These are phyloP conservation scores for Cynocephalus volans DNA, from an alignment of 2,113 vertebrate genomes.

Conservation along the genomic window DNA sequence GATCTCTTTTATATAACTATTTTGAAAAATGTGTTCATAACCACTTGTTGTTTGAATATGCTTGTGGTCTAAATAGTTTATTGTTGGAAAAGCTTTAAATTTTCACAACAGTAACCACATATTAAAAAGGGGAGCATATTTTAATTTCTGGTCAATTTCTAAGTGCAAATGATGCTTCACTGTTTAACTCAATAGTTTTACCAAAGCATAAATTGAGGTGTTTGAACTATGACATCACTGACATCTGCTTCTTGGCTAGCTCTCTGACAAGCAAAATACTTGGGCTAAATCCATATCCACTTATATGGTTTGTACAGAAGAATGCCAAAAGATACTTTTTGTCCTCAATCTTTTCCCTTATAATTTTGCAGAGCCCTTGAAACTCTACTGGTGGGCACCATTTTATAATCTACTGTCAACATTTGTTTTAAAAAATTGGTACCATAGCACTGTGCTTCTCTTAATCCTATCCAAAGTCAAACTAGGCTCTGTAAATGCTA, in stretches of 20 bases:
- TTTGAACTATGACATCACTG: not conserved
- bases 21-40: conserved; percentile 45
- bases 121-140: not conserved
- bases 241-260: conserved; percentile 16
- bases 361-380: not conserved
- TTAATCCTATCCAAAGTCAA: not conserved
- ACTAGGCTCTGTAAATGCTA: not conserved
- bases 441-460: not conserved
- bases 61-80: conserved; percentile 2
- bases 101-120: not conserved
- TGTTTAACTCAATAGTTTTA: conserved; percentile 1
- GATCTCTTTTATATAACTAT: conserved; percentile 36
- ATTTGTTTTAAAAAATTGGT: not conserved
- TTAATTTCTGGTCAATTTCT: conserved; percentile 31
- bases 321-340: not conserved
- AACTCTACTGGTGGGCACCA: not conserved
- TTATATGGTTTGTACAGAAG: not conserved
- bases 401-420: not conserved
- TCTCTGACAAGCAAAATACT: conserved; percentile 1
- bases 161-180: not conserved
- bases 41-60: conserved; percentile 5
- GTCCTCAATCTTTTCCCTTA: not conserved
- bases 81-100: not conserved
- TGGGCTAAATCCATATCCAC: not conserved
- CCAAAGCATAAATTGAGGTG: not conserved